These are phyloP conservation scores for Allophyes oxyacanthae DNA, from an alignment of 2,888 invertebrate genomes.

Conservation along the genomic window DNA sequence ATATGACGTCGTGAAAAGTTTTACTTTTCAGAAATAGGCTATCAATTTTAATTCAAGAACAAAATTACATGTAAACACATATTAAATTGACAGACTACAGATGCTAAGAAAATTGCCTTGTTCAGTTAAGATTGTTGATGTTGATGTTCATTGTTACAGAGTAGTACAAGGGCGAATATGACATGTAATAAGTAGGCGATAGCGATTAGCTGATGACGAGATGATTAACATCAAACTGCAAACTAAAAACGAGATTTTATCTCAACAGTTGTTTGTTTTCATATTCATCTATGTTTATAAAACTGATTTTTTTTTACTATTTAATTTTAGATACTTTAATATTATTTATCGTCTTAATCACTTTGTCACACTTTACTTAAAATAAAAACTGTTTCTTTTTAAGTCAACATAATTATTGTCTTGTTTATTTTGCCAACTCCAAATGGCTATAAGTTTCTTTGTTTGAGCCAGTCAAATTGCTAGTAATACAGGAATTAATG, in stretches of 20 bases:
- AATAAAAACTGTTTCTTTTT: conserved; percentile 11
- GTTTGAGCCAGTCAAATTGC: conserved; percentile 25
- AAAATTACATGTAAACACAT: no score
- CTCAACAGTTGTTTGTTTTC: conserved; percentile 2
- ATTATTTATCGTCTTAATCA: not conserved
- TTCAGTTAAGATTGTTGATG: conserved; percentile 33
- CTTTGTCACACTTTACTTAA: not conserved
- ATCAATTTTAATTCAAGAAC: no score
- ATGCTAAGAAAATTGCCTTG: conserved; percentile 34
- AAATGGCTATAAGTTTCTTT: conserved; percentile 32
- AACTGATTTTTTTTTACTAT: not conserved
- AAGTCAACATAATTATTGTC: not conserved
- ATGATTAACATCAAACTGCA: conserved; percentile 28
- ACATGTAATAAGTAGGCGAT: conserved; percentile 64
- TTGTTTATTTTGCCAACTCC: not conserved
- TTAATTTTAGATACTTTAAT: not conserved
- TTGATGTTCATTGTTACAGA: conserved; percentile 59
- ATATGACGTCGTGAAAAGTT: no score
- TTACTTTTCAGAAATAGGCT: no score
- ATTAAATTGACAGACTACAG: conserved; percentile 1
- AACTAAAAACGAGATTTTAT: conserved; percentile 7
- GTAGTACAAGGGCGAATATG: conserved; percentile 69
- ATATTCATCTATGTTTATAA: not conserved
- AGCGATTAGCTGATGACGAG: conserved; percentile 38
- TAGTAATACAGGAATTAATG: conserved; percentile 33